Evolutionary conservation across 2,888 invertebrate genomes (phyloP), one percentile per base, ranked within the genome.

Genomic region (Cancer borealis): DNA sequence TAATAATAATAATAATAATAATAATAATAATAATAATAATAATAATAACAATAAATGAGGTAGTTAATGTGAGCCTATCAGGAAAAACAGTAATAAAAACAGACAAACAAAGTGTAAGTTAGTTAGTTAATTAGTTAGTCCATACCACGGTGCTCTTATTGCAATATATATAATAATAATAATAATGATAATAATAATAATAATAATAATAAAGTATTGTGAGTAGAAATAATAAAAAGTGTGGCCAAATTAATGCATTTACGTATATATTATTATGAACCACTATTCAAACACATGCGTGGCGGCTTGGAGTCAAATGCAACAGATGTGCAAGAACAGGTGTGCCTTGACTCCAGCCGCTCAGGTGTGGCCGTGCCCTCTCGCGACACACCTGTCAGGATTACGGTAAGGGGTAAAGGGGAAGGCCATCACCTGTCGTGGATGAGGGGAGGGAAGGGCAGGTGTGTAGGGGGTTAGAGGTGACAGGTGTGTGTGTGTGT

Each of bases 281-380:
- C 79, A 84, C 84, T 84, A 84, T 30, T 3, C 12, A 30, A n/a
- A 84, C 84, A 39, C 84, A 84, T 84, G 84, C 84, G 39, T 84
- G 30, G 39, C 39, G 14, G 84, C 39, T 39, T 84, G 84, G 39
- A 84, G 84, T 84, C 84, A 84, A 84, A 39, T 30, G 39, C 84
- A 84, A 39, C 84, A 30, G 84, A 14, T 84, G 30, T 84, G 84
- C 84, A 84, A 39, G 30, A 10, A 84, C 84, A 84, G 84, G 26
- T 39, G 84, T 39, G 14, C 39, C 84, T 84, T 84, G 84, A 84
- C 84, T 39, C 84, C 84, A 39, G 39, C 30, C 84, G 0, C 54
- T 54, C 84, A 84, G 84, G 84, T 84, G 84, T 84, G 84, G 84
- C 84, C 17, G 84, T 84, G 84, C 84, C 84, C 84, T 84, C 84